Conservation (phyloP, 2,797 vertebrate species). For the Carapus acus region DNA sequence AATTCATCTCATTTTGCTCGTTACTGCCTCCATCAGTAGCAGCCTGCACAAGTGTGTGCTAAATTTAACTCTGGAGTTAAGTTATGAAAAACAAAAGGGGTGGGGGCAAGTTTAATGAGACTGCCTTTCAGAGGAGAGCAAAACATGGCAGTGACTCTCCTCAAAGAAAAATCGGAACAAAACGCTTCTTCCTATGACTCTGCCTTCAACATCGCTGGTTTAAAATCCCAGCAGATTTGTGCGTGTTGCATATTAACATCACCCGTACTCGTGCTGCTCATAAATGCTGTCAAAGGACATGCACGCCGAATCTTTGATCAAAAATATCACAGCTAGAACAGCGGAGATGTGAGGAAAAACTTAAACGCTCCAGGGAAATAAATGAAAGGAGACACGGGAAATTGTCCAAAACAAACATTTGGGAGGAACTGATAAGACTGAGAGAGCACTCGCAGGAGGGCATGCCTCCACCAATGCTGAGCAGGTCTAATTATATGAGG, state of each 20-base stretch:
- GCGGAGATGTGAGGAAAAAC: conserved; percentile 22
- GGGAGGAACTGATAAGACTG: too few relatives aligned
- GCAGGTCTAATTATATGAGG: too few relatives aligned
- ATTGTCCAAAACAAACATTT: too few relatives aligned
- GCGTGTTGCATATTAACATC: conserved; percentile 40
- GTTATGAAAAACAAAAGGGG: conserved; percentile 65
- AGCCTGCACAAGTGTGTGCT: conserved; percentile 54
- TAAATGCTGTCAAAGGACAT: conserved; percentile 25
- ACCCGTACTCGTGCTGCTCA: neutral
- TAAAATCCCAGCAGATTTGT: conserved; percentile 39
- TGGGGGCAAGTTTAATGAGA: conserved; percentile 66
- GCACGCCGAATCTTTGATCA: conserved; percentile 46
- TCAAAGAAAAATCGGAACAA: conserved; percentile 40
- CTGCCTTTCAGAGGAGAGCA: conserved; percentile 41
- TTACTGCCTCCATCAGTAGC: conserved; percentile 55
- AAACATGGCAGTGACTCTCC: conserved; percentile 34
- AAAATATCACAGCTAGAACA: conserved; percentile 4
- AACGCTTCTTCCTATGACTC: conserved; percentile 30
- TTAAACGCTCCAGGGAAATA: conserved; percentile 12
- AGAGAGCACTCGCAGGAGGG: too few relatives aligned
- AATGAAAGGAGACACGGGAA: too few relatives aligned
- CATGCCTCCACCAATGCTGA: too few relatives aligned
- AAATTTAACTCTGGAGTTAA: conserved; percentile 65
- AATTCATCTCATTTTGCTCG: conserved; percentile 63
- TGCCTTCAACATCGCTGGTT: conserved; percentile 14